These are phyloP conservation scores for Zaprionus lachaisei DNA, from an alignment of 1,140 invertebrate genomes.

Conservation along the genomic window DNA sequence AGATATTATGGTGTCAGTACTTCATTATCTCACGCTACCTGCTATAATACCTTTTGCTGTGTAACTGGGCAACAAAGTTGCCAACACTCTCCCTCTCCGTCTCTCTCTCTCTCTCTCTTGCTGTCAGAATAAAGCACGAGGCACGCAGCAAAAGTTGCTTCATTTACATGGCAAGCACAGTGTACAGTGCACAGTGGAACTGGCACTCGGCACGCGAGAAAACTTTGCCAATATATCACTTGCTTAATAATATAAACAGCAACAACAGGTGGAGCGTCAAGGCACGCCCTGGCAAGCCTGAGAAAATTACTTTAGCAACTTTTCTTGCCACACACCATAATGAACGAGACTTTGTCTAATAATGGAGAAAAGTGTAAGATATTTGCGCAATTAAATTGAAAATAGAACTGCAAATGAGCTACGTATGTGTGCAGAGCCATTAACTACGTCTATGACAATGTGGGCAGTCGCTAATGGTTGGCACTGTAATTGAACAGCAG, in stretches of 20 bases:
- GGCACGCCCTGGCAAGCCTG: slow-evolving; percentile 18
- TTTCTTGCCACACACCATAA: slow-evolving; percentile 35
- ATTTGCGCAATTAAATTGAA: slow-evolving; percentile 75
- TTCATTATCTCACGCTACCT: slow-evolving; percentile 5
- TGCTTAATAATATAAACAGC: slow-evolving; percentile 75
- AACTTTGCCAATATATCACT: slow-evolving; percentile 80
- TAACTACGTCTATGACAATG: slow-evolving; percentile 64
- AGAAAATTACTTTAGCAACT: slow-evolving; percentile 62
- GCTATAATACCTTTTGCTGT: slow-evolving; percentile 1
- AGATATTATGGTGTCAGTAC: slow-evolving; percentile 8
- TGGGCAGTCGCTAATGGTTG: slow-evolving; percentile 63
- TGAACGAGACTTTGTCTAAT: slow-evolving; percentile 73
- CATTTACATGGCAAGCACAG: slow-evolving; percentile 53
- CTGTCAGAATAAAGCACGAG: slow-evolving; percentile 34
- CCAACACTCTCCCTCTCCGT: neutral
- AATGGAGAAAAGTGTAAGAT: slow-evolving; percentile 61
- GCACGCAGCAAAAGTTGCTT: slow-evolving; percentile 60
- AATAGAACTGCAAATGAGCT: slow-evolving; percentile 58
- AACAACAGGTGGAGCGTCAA: slow-evolving; percentile 27
- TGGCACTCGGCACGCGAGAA: slow-evolving; percentile 45
- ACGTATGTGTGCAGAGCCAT: slow-evolving; percentile 62
- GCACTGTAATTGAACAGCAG: slow-evolving; percentile 70
- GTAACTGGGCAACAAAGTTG: slow-evolving; percentile 29
- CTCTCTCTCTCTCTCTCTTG: neutral
- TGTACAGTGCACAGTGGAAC: slow-evolving; percentile 24